Conservation (phyloP, 2,113 vertebrate species). For the Turnix velox region DNA sequence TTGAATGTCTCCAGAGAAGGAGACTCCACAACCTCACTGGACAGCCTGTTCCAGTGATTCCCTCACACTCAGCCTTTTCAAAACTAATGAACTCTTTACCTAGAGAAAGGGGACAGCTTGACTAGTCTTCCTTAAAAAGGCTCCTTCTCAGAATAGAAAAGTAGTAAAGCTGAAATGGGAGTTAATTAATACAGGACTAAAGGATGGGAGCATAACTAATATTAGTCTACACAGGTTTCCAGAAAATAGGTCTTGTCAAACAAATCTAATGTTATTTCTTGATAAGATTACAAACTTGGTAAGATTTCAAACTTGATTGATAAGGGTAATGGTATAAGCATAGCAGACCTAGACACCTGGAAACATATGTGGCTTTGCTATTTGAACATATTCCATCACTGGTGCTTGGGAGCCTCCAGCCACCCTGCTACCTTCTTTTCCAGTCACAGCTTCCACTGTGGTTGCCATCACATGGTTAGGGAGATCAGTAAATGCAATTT, state of each 20-base stretch:
- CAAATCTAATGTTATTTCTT: background rate
- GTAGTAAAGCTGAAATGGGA: background rate
- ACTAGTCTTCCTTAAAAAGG: background rate
- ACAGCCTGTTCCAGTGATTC: too few relatives aligned
- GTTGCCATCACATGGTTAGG: background rate
- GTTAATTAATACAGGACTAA: background rate
- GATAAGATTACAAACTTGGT: background rate
- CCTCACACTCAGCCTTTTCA: background rate
- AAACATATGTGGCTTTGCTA: background rate
- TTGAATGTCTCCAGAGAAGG: too few relatives aligned
- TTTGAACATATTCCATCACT: background rate
- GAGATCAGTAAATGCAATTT: background rate
- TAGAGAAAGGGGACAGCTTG: background rate
- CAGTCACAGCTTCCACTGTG: accelerated
- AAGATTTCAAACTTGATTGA: background rate
- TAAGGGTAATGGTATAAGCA: background rate
- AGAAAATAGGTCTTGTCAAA: background rate
- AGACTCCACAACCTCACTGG: too few relatives aligned
- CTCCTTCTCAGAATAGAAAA: background rate
- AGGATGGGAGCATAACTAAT: background rate
- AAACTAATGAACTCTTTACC: background rate
- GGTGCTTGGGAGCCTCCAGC: background rate
- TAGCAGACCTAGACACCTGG: background rate
- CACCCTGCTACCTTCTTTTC: background rate
- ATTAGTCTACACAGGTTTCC: background rate